These are phyloP conservation scores for Empis stercorea DNA, from an alignment of 2,888 invertebrate genomes.

Conservation along the genomic window DNA sequence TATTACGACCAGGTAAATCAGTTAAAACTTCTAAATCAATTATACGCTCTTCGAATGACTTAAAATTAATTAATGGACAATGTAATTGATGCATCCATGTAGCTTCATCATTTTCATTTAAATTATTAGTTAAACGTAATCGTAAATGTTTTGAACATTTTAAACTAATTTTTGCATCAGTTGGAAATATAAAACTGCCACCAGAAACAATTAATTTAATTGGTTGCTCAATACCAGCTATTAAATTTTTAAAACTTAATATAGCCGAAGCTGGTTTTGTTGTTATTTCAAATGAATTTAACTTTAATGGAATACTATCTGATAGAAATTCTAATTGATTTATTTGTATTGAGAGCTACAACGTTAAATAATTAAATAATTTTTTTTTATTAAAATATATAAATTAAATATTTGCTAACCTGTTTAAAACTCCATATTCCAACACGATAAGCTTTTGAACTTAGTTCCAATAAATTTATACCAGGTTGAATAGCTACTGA, in stretches of 20 bases:
- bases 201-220: conserved; percentile 62
- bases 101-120: conserved; percentile 15
- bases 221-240: conserved; percentile 69
- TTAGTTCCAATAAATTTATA: conserved; percentile 47
- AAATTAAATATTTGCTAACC: conserved; percentile 25
- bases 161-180: conserved; percentile 40
- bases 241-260: conserved; percentile 51
- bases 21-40: conserved; percentile 56
- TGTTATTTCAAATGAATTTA: conserved; percentile 33
- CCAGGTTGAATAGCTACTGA: conserved; percentile 49
- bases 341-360: conserved; percentile 27
- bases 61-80: conserved; percentile 43
- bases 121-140: conserved; percentile 19
- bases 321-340: conserved; percentile 63
- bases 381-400: not conserved
- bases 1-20: conserved; percentile 58
- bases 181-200: conserved; percentile 60
- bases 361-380: conserved; percentile 1
- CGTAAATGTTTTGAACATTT: conserved; percentile 36
- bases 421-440: conserved; percentile 62
- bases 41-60: conserved; percentile 52
- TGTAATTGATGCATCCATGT: conserved; percentile 33
- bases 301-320: conserved; percentile 38
- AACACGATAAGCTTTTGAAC: conserved; percentile 46
- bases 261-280: conserved; percentile 41